phyloP scores from a whole-genome alignment of 2,113 vertebrate species.

The Cebus imitator region DNA sequence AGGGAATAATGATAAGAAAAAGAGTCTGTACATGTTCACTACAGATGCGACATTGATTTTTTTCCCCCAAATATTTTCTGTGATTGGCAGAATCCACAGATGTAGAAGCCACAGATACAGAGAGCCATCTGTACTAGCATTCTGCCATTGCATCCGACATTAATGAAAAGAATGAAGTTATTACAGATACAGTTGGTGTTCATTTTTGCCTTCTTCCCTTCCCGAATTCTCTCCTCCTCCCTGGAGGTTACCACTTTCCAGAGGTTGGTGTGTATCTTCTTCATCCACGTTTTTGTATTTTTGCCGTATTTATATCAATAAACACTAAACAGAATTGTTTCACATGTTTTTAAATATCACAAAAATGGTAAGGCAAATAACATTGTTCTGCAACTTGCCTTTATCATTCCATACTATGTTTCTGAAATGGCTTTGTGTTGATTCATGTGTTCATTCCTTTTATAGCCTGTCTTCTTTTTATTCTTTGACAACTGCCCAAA shows the following conservation, averaged over 20 bases:
- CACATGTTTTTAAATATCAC: slow-evolving; percentile 5
- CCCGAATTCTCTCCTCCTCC: background rate
- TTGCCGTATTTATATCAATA: background rate
- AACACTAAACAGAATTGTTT: background rate
- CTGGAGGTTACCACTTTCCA: background rate
- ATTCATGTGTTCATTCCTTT: background rate
- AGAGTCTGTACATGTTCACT: background rate
- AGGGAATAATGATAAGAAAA: background rate
- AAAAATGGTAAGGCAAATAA: background rate
- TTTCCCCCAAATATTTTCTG: background rate
- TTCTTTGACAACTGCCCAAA: slow-evolving; percentile 52
- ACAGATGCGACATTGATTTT: background rate
- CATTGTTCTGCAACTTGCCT: background rate
- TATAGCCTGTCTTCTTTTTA: background rate
- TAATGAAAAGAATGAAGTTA: slow-evolving; percentile 1
- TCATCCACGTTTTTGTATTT: background rate
- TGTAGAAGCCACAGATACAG: background rate
- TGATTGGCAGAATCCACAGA: background rate
- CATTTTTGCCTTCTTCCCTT: background rate
- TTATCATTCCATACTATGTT: background rate
- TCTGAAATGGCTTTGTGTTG: background rate
- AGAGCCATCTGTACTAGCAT: background rate
- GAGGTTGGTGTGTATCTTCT: background rate
- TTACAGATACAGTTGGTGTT: background rate
- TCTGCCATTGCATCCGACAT: background rate